These are phyloP conservation scores for Peromyscus polionotus DNA, from an alignment of 2,113 vertebrate species.

Conservation along the genomic window DNA sequence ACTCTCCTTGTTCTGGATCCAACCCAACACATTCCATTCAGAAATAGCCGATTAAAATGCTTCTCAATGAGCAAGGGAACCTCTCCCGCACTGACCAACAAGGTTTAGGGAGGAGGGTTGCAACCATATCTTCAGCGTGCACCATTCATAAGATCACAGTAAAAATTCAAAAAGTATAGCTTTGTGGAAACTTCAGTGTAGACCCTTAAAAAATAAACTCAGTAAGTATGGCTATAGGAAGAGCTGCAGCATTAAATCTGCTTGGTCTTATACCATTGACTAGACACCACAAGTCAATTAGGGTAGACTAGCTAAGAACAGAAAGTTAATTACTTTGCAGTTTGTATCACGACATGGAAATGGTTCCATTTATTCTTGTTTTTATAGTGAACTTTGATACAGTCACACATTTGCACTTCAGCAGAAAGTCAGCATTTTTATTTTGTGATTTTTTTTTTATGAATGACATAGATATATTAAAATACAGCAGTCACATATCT, in stretches of 20 bases:
- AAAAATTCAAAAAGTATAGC: conserved; percentile 38
- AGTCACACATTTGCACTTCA: neutral
- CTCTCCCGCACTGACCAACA: neutral
- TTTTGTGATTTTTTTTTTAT: conserved; percentile 65
- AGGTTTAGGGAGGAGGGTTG: neutral
- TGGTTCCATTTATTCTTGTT: neutral
- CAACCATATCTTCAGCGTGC: conserved; percentile 39
- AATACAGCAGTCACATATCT: neutral
- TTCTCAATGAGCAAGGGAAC: conserved; percentile 9
- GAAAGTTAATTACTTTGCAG: conserved; percentile 8
- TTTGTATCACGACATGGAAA: neutral
- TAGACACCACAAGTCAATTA: neutral
- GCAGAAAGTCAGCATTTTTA: conserved; percentile 8
- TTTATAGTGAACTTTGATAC: neutral
- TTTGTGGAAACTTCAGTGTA: conserved; percentile 31
- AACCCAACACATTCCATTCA: conserved; percentile 36
- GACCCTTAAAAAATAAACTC: neutral
- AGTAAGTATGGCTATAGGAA: conserved; percentile 32
- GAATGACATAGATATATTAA: neutral
- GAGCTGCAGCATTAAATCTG: neutral
- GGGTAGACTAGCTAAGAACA: conserved; percentile 9
- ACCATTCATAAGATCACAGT: conserved; percentile 13
- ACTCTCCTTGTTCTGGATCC: neutral
- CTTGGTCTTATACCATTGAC: conserved; percentile 6
- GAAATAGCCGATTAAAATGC: conserved; percentile 61